Percentiles rank a stretch among this genome's conserved stretches.
Conservation (phyloP, 2,113 vertebrate species). For the Melanerpes formicivorus region DNA sequence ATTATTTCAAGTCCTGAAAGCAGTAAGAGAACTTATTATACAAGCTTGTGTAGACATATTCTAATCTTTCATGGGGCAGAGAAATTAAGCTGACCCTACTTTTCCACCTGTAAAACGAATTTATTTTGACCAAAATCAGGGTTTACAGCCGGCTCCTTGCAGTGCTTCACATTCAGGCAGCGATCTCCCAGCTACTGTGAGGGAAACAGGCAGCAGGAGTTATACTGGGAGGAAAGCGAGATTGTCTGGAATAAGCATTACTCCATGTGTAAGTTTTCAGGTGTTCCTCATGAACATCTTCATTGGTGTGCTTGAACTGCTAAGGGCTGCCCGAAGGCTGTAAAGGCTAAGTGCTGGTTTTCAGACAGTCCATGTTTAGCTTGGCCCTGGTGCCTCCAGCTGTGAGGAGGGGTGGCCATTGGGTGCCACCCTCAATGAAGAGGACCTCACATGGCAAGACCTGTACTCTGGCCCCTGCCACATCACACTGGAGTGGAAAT, state of each 20-base stretch:
- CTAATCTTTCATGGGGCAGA: background rate
- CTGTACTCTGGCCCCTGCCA: background rate
- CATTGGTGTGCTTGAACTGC: fast-evolving
- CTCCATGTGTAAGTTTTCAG: background rate
- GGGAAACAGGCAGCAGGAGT: fast-evolving
- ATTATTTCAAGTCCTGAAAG: conserved; percentile 15
- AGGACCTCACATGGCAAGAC: background rate
- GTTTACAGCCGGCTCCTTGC: background rate
- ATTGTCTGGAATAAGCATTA: background rate
- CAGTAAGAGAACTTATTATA: background rate
- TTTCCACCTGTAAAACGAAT: conserved; percentile 36
- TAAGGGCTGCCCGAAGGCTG: background rate
- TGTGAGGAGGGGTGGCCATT: background rate
- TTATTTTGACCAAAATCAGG: background rate
- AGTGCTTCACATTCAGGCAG: background rate
- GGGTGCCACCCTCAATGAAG: background rate
- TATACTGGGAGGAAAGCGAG: background rate
- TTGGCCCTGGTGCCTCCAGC: too few relatives aligned
- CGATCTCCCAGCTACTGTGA: background rate
- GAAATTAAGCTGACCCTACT: background rate
- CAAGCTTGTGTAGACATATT: background rate
- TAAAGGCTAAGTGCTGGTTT: background rate
- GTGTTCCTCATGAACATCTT: background rate
- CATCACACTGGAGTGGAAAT: background rate
- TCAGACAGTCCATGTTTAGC: fast-evolving